Evolutionary conservation across 53 echinoderm and acorn worm genomes (phyloP), one percentile per base, ranked within the genome.

Genomic region (Apostichopus leukothele): DNA sequence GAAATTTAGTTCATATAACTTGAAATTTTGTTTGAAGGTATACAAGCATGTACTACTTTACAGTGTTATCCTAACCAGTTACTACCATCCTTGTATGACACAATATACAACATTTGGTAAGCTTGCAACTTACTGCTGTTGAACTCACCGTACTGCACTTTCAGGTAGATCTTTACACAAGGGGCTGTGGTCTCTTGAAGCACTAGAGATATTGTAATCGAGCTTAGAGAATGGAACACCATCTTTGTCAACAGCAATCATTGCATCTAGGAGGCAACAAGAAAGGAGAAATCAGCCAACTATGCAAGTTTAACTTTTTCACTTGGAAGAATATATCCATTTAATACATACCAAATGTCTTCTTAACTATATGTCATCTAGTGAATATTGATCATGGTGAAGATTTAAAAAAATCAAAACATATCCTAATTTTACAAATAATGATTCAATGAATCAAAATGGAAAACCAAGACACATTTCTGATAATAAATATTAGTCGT

Each of bases 161-260:
- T 81, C 55, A 81, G 81, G 81, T n/a, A 81, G 12, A 25, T 81
- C 81, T 54, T 81, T 81, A 54, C 81, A 55, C 22, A 81, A 54
- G 23, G 81, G 22, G 51, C 54, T 81, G 22, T 81, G 81, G 55
- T 81, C 51, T 59, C 20, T 60, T 18, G 81, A 81, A 81, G 39
- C 54, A 6, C 81, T 54, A 23, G 54, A 81, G 55, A 59, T 23
- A 81, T 81, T 81, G 60, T 59, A 81, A 20, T 53, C 81, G 5
- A 81, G 19, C 18, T 81, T 81, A 81, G 81, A 81, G 6, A 81
- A 81, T 5, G 81, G 81, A 3, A 55, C 81, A 55, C 81, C 81
- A 22, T 81, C 60, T 22, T 19, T 81, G 55, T 81, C 81, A 55
- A 81, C 19, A 18, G 23, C 55, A 55, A 81, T 55, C 60, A 55